Base-by-base conservation (phyloP, 1,140 invertebrate genomes). In the Hypsibius dujardini region DNA sequence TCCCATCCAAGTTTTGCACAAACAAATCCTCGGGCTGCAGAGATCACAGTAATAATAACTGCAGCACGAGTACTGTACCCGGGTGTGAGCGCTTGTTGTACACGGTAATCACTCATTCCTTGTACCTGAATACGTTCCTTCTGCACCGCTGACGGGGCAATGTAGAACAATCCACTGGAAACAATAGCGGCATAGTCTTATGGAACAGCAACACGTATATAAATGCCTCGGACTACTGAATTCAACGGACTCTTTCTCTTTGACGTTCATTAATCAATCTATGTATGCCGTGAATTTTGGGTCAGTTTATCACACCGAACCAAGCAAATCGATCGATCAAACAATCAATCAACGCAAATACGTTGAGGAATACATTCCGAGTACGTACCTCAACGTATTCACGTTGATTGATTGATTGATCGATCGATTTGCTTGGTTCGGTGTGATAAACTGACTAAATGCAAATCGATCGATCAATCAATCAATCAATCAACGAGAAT, bases 81-180 rank as follows among this genome's bases (percentile, higher is more conserved):
- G 28, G 28, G 28, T 28, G 28, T 28, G 28, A 74, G 45, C 50
- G 70, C 59, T 40, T 15, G 7, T 40, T 73, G 15, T 62, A 40
- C 47, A 70, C 2, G n/a, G n/a, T 46, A 56, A 56, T 56, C n/a
- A 73, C 73, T 71, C 70, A 77, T 74, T 71, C 72, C 72, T 70
- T 76, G 70, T 67, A 67, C 62, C 12, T 67, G 59, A 75, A 93
- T 90, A 72, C 91, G 83, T 79, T 98, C 95, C 78, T 98, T 98
- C 79, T 98, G 95, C 1, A 98, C 94, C 71, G 92, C 94, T 7
- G 94, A 97, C 46, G 95, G 95, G 1, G 95, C 93, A 76, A 97
- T 93, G 76, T 87, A 97, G 75, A 97, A 95, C 80, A 91, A 85
- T 70, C 90, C 82, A n/a, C 90, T 92, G 74, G 15, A 80, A 82